Evolutionary conservation across 2,113 vertebrate species (phyloP).

Genomic region (Phyllostomus discolor): DNA sequence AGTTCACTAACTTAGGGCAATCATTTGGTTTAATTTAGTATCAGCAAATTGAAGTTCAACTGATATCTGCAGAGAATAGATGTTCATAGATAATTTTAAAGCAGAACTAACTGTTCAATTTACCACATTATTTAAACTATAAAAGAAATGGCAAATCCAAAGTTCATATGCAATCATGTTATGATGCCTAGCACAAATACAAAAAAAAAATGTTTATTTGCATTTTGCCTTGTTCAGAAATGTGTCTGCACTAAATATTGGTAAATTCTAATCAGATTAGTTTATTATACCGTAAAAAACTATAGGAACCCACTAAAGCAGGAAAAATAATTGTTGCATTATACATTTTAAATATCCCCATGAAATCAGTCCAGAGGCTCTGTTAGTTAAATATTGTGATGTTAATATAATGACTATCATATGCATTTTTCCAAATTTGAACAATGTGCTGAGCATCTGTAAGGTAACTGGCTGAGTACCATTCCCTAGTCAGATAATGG

Average conservation of each 20-base stretch:
- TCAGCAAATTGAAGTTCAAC: neutral
- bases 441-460: slow-evolving; percentile 20
- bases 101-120: neutral
- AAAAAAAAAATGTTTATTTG: neutral
- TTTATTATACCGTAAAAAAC: neutral
- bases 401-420: neutral
- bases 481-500: neutral
- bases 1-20: neutral
- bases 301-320: neutral
- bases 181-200: neutral
- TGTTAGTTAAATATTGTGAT: neutral
- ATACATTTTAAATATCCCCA: neutral
- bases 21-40: neutral
- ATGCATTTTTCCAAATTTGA: slow-evolving; percentile 29
- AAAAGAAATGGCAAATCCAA: neutral
- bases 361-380: neutral
- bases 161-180: neutral
- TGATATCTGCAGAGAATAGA: neutral
- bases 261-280: neutral
- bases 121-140: neutral
- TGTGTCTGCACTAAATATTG: neutral
- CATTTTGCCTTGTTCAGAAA: neutral
- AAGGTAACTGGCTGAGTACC: neutral
- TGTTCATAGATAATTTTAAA: neutral
- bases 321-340: neutral